Conservation (phyloP, 2,113 vertebrate genomes). For the Anoura caudifer region DNA sequence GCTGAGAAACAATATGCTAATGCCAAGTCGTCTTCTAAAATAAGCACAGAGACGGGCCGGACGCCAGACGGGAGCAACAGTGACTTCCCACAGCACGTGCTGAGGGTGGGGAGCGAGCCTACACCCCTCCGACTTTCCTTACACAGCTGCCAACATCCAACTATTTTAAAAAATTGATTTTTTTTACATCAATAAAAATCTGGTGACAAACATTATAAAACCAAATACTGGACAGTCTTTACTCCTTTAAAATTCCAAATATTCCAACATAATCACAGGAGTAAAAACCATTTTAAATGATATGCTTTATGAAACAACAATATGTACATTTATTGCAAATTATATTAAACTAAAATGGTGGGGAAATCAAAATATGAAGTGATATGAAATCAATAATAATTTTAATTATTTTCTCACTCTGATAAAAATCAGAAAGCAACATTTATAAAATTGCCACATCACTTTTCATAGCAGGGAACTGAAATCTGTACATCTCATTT, state of each 20-base stretch:
- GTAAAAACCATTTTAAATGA: conserved; percentile 85
- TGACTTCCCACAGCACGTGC: conserved; percentile 81
- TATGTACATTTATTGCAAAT: conserved; percentile 91
- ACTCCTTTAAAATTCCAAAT: conserved; percentile 85
- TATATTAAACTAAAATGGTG: conserved; percentile 87
- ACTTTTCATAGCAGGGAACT: conserved; percentile 87
- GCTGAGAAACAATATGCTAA: conserved; percentile 84
- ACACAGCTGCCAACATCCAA: conserved; percentile 86
- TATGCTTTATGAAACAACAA: conserved; percentile 86
- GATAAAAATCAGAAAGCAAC: conserved; percentile 88
- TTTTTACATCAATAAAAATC: conserved; percentile 87
- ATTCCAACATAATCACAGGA: conserved; percentile 83
- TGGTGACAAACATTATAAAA: conserved; percentile 88
- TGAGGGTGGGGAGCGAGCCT: conserved; percentile 81
- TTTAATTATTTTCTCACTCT: conserved; percentile 86
- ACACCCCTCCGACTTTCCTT: conserved; percentile 83
- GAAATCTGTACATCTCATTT: conserved; percentile 88
- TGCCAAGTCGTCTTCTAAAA: conserved; percentile 84
- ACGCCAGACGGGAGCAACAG: conserved; percentile 85
- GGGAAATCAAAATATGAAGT: conserved; percentile 84
- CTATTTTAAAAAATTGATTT: conserved; percentile 81
- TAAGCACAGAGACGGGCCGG: conserved; percentile 81
- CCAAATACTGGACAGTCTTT: conserved; percentile 83
- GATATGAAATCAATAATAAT: conserved; percentile 81
- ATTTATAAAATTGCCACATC: conserved; percentile 87